Percentiles rank a stretch among this genome's conserved stretches.
These are phyloP conservation scores for Phalacrocorax brasilianus DNA, from an alignment of 2,113 vertebrate species.

Conservation along the genomic window DNA sequence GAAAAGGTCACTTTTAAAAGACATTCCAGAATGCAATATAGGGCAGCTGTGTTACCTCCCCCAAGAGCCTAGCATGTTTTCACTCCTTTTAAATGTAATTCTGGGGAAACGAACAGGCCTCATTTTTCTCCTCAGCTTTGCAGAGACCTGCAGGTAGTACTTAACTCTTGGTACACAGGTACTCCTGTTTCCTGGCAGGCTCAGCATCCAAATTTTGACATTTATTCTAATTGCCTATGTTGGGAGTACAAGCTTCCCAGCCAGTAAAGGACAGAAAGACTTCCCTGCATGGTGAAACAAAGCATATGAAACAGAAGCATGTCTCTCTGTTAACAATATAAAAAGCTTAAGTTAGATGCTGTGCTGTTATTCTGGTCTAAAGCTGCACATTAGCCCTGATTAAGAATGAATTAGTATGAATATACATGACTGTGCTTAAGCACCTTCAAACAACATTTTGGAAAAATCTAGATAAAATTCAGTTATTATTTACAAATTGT, in stretches of 20 bases:
- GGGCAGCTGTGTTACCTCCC: neutral
- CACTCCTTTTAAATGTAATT: neutral
- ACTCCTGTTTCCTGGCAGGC: neutral
- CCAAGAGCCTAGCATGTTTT: neutral
- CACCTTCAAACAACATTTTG: neutral
- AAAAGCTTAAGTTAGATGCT: neutral
- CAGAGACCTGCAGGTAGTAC: neutral
- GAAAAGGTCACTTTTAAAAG: slow-evolving; percentile 38
- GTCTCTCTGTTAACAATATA: neutral
- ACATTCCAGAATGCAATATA: neutral
- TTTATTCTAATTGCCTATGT: neutral
- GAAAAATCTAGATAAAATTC: neutral
- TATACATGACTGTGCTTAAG: neutral
- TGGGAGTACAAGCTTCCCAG: neutral
- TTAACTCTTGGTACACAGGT: neutral
- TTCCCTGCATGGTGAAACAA: neutral
- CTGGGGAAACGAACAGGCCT: neutral
- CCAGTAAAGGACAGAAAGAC: neutral
- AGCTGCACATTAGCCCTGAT: neutral
- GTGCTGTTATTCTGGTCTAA: neutral
- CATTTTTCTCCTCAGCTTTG: neutral
- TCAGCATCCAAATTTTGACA: neutral
- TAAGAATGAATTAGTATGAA: neutral
- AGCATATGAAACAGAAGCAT: neutral
- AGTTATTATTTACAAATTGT: neutral